A percentile compares a stretch with the other conserved stretches of the same genome.
phyloP scores from a whole-genome alignment of 92 coral and sea anemone species.

The Micromussa lordhowensis region DNA sequence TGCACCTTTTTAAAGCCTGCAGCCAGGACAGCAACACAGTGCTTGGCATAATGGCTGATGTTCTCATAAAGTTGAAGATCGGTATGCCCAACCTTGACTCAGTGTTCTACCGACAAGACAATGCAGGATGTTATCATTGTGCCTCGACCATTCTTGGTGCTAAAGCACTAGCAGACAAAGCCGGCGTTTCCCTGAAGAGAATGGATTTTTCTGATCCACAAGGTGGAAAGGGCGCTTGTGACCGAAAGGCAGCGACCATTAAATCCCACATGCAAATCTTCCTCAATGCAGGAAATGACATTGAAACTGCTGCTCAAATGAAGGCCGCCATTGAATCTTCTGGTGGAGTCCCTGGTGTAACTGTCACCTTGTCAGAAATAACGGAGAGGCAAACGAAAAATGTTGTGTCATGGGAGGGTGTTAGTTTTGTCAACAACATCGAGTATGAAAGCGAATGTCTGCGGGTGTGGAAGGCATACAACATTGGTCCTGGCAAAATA shows the following conservation, averaged over 20 bases:
- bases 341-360: too few relatives aligned
- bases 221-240: too few relatives aligned
- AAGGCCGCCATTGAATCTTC: too few relatives aligned
- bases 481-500: slow-evolving; percentile 26
- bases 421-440: slow-evolving; percentile 15
- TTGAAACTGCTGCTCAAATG: too few relatives aligned
- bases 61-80: too few relatives aligned
- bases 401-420: slow-evolving; percentile 15
- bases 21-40: not conserved
- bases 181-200: not conserved
- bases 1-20: too few relatives aligned
- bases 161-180: slow-evolving; percentile 1
- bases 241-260: too few relatives aligned
- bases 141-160: slow-evolving; percentile 15
- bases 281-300: too few relatives aligned
- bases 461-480: slow-evolving; percentile 28
- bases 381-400: too few relatives aligned
- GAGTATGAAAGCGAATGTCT: not conserved
- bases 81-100: not conserved
- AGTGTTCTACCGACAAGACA: not conserved
- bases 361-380: too few relatives aligned
- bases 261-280: too few relatives aligned
- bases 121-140: not conserved
- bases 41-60: not conserved
- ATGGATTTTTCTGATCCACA: too few relatives aligned